Conservation (phyloP, 1,140 invertebrate species). For the Battus philenor region DNA sequence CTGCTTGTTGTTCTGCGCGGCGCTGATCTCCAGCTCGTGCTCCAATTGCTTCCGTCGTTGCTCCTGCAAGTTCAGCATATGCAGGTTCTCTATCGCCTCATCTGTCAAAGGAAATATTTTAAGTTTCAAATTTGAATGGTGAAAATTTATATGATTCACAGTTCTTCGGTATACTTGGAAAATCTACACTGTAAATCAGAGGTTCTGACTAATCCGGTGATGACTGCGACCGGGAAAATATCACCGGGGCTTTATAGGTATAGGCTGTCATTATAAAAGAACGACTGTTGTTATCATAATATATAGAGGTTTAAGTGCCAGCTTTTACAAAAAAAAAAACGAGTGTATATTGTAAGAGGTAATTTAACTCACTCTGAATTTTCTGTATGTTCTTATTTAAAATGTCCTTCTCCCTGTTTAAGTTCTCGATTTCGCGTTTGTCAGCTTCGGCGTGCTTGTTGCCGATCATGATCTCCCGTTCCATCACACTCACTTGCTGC, state of each 20-base stretch:
- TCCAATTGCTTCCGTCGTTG: constrained; percentile 59
- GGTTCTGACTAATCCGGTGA: no score
- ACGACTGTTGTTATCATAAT: no score
- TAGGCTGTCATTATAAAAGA: no score
- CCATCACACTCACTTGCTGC: constrained; percentile 65
- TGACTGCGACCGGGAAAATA: no score
- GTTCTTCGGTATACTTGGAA: no score
- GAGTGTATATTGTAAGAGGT: no score
- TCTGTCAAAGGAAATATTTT: constrained; percentile 27
- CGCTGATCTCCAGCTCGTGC: constrained; percentile 54
- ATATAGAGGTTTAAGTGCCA: no score
- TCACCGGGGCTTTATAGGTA: no score
- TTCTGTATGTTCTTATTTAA: constrained; percentile 75
- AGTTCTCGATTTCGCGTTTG: constrained; percentile 65
- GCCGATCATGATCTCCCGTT: constrained; percentile 68
- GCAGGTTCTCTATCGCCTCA: constrained; percentile 58
- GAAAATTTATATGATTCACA: constrained; percentile 14
- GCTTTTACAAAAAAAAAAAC: no score
- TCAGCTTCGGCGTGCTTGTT: constrained; percentile 71
- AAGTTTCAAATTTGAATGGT: background rate
- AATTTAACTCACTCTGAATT: constrained; percentile 69
- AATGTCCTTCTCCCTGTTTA: constrained; percentile 77
- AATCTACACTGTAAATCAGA: no score
- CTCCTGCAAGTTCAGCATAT: constrained; percentile 53
- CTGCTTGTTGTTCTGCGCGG: constrained; percentile 52